A percentile compares a stretch with the other conserved stretches of the same genome.
Conservation (phyloP, 2,113 vertebrate species). For the Acanthochromis polyacanthus region DNA sequence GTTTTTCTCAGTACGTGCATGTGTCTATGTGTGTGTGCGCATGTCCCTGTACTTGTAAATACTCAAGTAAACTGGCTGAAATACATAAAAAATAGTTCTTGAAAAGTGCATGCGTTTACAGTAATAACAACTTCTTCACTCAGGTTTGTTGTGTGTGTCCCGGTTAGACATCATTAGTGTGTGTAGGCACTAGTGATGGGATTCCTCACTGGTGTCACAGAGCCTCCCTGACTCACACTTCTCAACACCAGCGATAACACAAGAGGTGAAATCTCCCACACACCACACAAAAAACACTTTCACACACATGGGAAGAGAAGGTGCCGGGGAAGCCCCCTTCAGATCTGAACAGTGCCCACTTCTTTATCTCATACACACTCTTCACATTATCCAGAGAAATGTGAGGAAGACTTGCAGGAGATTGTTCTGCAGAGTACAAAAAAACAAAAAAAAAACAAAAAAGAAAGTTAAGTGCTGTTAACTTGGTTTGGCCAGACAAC, state of each 20-base stretch:
- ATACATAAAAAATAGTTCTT: not conserved
- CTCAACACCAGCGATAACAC: constrained; percentile 73
- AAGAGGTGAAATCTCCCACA: constrained; percentile 56
- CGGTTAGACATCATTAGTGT: not conserved
- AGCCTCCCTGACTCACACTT: constrained; percentile 66
- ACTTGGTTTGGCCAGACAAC: not conserved
- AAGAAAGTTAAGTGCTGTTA: not conserved
- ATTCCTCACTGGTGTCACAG: constrained; percentile 47
- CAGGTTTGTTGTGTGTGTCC: constrained; percentile 16
- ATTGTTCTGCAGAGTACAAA: not conserved
- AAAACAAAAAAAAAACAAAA: not conserved
- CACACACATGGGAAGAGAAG: constrained; percentile 57
- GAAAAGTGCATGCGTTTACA: not conserved
- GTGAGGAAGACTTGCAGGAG: constrained; percentile 9
- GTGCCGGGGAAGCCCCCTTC: constrained; percentile 64
- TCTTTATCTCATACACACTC: constrained; percentile 56
- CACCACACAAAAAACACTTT: constrained; percentile 42
- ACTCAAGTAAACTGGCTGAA: not conserved
- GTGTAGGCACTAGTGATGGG: constrained; percentile 12
- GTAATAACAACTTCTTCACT: not conserved
- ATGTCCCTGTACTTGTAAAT: constrained; percentile 7
- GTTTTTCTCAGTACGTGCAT: constrained; percentile 33
- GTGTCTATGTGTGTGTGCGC: constrained; percentile 17
- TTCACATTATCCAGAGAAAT: constrained; percentile 26
- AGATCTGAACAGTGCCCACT: constrained; percentile 46